Percentiles rank a stretch among this genome's conserved stretches.
phyloP scores from a whole-genome alignment of 2,888 invertebrate species.

The Apamea crenata region DNA sequence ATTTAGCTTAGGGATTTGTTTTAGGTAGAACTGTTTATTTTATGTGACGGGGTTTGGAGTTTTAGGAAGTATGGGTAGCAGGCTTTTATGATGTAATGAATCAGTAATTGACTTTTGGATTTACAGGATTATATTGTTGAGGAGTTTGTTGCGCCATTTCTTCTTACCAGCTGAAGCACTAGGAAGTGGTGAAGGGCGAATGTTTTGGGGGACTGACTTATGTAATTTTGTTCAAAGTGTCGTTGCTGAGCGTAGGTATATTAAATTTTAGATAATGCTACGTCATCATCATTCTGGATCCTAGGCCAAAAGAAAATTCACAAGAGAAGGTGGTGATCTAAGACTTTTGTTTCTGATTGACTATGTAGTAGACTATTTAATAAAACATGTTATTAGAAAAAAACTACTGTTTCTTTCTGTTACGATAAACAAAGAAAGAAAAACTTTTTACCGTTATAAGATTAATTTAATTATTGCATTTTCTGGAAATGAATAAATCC shows the following conservation, averaged over 20 bases:
- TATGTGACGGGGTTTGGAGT: conserved; percentile 8
- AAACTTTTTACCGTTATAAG: background rate
- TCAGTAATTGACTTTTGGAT: background rate
- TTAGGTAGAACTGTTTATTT: conserved; percentile 27
- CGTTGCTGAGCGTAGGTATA: too few species aligned
- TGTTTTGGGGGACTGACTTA: background rate
- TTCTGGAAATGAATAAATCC: background rate
- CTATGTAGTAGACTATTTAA: background rate
- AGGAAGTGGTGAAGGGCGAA: background rate
- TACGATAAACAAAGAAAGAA: background rate
- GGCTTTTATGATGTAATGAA: conserved; percentile 18
- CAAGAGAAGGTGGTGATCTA: background rate
- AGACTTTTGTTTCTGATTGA: background rate
- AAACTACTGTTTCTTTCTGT: background rate
- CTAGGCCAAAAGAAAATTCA: background rate
- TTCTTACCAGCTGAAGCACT: background rate
- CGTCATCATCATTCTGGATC: background rate
- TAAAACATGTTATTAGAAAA: background rate
- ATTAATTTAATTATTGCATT: background rate
- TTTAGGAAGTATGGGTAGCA: conserved; percentile 14
- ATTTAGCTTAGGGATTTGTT: conserved; percentile 35
- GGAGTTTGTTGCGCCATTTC: background rate
- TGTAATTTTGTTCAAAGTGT: background rate
- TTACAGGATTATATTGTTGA: background rate
- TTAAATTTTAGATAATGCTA: background rate